phyloP scores from a whole-genome alignment of 2,797 vertebrate genomes.

The Chloroceryle amazona region DNA sequence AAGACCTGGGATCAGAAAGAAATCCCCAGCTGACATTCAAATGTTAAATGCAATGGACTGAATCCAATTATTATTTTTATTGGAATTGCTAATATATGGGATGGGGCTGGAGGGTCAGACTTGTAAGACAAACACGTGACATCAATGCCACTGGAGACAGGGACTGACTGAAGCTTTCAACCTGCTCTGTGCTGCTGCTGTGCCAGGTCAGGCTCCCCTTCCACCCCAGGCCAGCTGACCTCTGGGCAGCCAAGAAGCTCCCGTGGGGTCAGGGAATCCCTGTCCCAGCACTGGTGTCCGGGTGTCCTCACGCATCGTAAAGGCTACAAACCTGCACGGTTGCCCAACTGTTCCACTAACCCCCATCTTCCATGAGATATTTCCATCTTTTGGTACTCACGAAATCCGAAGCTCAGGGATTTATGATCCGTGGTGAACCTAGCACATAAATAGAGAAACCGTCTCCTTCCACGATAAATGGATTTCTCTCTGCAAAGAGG shows the following conservation, averaged over 20 bases:
- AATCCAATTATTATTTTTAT: slow-evolving; percentile 42
- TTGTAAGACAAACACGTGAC: background rate
- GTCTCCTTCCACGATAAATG: background rate
- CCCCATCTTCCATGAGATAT: background rate
- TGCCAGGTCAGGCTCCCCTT: background rate
- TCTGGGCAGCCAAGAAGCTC: background rate
- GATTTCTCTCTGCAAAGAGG: background rate
- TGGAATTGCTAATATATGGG: slow-evolving; percentile 23
- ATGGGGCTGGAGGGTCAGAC: background rate
- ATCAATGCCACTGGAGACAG: background rate
- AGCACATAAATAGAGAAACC: background rate
- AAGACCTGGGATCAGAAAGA: slow-evolving; percentile 19
- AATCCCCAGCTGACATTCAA: slow-evolving; percentile 22
- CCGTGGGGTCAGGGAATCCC: background rate
- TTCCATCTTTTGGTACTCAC: background rate
- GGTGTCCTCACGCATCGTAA: background rate
- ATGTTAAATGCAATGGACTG: slow-evolving; percentile 26
- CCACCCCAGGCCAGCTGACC: background rate
- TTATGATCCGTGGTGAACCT: background rate
- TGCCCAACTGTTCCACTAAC: background rate
- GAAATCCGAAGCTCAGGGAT: background rate
- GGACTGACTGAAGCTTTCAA: background rate
- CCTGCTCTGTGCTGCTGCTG: background rate
- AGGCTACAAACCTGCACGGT: background rate
- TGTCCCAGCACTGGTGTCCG: background rate